Evolutionary conservation across 2,113 vertebrate genomes (phyloP).

Genomic region (Pithys albifrons): DNA sequence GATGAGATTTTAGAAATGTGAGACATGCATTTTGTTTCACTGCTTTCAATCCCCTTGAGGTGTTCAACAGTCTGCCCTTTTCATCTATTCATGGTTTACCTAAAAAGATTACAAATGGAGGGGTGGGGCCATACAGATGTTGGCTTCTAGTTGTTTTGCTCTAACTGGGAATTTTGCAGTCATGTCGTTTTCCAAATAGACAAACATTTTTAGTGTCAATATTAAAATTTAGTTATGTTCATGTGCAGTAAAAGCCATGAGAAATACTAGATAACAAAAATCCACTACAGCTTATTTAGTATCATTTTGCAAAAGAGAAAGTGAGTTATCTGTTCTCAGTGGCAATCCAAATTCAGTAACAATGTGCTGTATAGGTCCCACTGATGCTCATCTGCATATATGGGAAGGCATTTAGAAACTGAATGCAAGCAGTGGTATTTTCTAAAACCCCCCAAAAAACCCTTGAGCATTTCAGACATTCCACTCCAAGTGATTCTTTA

Average conservation of each 20-base stretch:
- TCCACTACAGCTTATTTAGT: neutral
- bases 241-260: neutral
- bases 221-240: neutral
- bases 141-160: neutral
- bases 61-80: neutral
- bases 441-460: neutral
- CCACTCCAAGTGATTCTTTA: constrained; percentile 6
- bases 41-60: neutral
- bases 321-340: neutral
- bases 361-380: neutral
- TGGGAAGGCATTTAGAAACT: constrained; percentile 7
- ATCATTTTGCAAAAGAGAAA: constrained; percentile 30
- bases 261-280: neutral
- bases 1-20: neutral
- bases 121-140: accelerated
- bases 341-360: neutral
- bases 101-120: neutral
- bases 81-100: neutral
- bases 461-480: constrained; percentile 1
- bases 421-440: neutral
- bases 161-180: neutral
- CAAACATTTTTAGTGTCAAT: neutral
- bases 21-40: neutral
- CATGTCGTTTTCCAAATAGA: neutral
- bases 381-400: neutral